Evolutionary conservation across 2,113 vertebrate species (phyloP), one percentile per base, ranked within the genome.

Genomic region (Rhabdornis inornatus): DNA sequence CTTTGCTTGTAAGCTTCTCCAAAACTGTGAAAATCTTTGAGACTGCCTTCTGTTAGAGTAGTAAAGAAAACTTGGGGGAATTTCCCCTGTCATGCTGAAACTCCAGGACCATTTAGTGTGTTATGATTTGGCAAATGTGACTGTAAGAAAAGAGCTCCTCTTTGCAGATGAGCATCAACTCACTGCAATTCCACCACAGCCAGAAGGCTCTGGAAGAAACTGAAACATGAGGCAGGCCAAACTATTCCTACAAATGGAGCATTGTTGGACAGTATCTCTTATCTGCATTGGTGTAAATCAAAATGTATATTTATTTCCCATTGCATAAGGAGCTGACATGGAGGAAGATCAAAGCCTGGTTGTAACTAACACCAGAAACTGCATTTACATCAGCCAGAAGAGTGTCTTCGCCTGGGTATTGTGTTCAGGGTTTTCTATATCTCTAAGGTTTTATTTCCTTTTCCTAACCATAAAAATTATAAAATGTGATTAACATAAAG

Each of bases 401-500:
- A 13, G 15, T 93, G 49, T 86, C 75, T 94, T 91, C 55, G 39
- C 55, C 52, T 94, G 63, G 50, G 88, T 91, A 64, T 83, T 90
- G 75, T 83, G 37, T 85, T 88, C 75, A 83, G 75, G 4, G 25
- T 66, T 63, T 94, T 87, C 87, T 87, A 33, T 89, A 72, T 50
- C 72, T 83, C 76, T 52, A 35, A 70, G 39, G 8, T 88, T 95
- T 94, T 90, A 65, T 91, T 92, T 93, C 65, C 86, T 89, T 92
- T 94, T 88, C 85, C 79, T 94, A 74, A 83, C 68, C 61, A 81
- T 93, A 92, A 88, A 94, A 96, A 80, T 70, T 74, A 60, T n/a
- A 56, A 95, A 95, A 77, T 14, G 24, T 90, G 92, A 92, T 90
- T 80, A 64, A 86, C 23, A 56, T 80, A 83, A 86, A 95, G 74